Conservation (phyloP, 2,797 vertebrate genomes). For the Rhinichthys osculus region DNA sequence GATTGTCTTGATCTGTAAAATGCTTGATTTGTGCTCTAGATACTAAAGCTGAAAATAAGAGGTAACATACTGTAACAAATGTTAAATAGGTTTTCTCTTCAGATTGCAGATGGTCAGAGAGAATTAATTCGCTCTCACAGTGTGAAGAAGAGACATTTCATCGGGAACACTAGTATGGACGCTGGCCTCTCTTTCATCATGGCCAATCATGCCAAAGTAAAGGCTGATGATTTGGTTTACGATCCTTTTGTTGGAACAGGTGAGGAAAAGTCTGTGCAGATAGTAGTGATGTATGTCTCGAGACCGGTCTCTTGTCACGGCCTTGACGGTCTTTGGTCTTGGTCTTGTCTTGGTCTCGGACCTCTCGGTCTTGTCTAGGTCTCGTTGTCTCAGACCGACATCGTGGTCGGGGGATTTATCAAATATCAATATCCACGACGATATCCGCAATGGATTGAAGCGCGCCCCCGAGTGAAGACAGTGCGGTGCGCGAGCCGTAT, state of each 20-base stretch:
- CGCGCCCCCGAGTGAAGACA: no score
- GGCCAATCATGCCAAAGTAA: slow-evolving; percentile 94
- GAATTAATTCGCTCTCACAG: slow-evolving; percentile 96
- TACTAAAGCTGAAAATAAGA: background rate
- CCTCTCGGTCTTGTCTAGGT: no score
- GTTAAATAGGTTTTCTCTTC: slow-evolving; percentile 18
- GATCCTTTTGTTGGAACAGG: slow-evolving; percentile 99
- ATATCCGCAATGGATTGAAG: no score
- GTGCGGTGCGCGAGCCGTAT: no score
- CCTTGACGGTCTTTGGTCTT: no score
- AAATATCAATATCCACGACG: no score
- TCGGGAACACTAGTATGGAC: slow-evolving; percentile 99
- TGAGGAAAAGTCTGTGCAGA: slow-evolving; percentile 64
- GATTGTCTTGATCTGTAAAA: background rate
- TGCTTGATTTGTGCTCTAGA: background rate
- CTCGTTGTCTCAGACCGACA: no score
- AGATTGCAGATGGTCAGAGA: slow-evolving; percentile 97
- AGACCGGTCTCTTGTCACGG: no score
- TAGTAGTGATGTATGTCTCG: background rate
- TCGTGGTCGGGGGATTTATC: no score
- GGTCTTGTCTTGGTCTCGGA: no score
- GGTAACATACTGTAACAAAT: background rate
- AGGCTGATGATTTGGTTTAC: slow-evolving; percentile 90
- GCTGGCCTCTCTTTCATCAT: slow-evolving; percentile 95
- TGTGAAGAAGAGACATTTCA: slow-evolving; percentile 97